Conservation (phyloP, 1,140 invertebrate genomes). For the Gonioctena quinquepunctata region DNA sequence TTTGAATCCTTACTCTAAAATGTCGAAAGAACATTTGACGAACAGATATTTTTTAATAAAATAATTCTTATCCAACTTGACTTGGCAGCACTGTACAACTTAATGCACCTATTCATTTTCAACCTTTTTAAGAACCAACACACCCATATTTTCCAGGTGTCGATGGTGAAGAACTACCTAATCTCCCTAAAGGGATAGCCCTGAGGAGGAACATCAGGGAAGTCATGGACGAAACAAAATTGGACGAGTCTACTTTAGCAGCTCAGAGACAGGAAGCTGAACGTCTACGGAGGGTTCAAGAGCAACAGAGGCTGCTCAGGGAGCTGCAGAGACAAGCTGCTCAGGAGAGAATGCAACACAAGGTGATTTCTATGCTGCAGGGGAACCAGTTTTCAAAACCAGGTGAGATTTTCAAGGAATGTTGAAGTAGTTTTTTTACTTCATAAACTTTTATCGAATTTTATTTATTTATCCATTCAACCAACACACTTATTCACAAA, state of each 20-base stretch:
- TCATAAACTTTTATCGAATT: too few relatives aligned
- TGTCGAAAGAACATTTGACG: too few relatives aligned
- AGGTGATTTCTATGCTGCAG: slow-evolving; percentile 72
- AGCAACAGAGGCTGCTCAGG: slow-evolving; percentile 78
- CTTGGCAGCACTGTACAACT: too few relatives aligned
- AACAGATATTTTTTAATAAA: too few relatives aligned
- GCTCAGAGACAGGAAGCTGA: slow-evolving; percentile 93
- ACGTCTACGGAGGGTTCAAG: slow-evolving; percentile 79
- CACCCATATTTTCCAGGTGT: slow-evolving; percentile 31
- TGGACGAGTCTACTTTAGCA: slow-evolving; percentile 88
- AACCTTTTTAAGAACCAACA: too few relatives aligned
- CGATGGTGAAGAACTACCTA: slow-evolving; percentile 38
- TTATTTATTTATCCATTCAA: too few relatives aligned
- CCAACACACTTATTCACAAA: too few relatives aligned
- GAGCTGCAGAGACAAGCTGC: slow-evolving; percentile 76
- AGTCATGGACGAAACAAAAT: slow-evolving; percentile 88
- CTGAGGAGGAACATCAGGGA: slow-evolving; percentile 85
- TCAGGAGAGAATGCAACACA: slow-evolving; percentile 68
- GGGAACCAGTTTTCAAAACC: slow-evolving; percentile 61
- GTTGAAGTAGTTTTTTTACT: too few relatives aligned
- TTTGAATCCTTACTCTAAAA: too few relatives aligned
- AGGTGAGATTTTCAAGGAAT: slow-evolving; percentile 38
- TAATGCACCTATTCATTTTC: too few relatives aligned
- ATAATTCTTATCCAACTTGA: too few relatives aligned
- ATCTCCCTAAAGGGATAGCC: slow-evolving; percentile 63